These are phyloP conservation scores for Nasonia oneida DNA, from an alignment of 2,888 invertebrate species.

Conservation along the genomic window DNA sequence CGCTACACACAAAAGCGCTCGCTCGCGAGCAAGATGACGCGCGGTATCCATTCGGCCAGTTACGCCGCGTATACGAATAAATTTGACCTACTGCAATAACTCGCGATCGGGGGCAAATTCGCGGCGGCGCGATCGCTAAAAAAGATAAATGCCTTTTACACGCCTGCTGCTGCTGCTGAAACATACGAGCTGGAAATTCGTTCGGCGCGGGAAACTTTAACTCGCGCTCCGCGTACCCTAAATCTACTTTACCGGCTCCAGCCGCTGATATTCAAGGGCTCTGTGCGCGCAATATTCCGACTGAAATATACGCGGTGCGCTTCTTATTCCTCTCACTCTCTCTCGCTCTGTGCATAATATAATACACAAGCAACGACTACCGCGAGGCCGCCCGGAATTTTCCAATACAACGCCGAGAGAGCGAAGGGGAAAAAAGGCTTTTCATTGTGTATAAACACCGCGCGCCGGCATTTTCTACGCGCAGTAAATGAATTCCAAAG, in stretches of 20 bases:
- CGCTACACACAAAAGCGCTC: not conserved
- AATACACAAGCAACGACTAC: too few species aligned
- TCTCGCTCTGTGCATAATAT: too few species aligned
- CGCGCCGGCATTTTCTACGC: not conserved
- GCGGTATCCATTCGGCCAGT: too few species aligned
- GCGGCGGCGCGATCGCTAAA: not conserved
- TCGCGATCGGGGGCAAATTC: too few species aligned
- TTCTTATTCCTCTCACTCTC: not conserved
- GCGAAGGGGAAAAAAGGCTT: too few species aligned
- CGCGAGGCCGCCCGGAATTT: too few species aligned
- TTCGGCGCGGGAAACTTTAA: conserved; percentile 20
- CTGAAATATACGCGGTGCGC: not conserved
- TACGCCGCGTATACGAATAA: too few species aligned
- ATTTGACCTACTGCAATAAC: too few species aligned
- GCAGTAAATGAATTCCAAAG: not conserved
- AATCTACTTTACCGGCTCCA: conserved; percentile 42
- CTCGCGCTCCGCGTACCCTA: not conserved
- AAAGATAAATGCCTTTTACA: not conserved
- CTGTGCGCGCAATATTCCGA: not conserved
- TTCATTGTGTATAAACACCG: not conserved
- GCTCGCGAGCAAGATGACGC: not conserved
- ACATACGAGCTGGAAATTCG: conserved; percentile 5
- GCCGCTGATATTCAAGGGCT: not conserved
- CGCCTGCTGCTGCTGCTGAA: not conserved
- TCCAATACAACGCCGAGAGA: not conserved